Conservation (phyloP, 2,888 invertebrate genomes). For the Leptinotarsa haldemani region DNA sequence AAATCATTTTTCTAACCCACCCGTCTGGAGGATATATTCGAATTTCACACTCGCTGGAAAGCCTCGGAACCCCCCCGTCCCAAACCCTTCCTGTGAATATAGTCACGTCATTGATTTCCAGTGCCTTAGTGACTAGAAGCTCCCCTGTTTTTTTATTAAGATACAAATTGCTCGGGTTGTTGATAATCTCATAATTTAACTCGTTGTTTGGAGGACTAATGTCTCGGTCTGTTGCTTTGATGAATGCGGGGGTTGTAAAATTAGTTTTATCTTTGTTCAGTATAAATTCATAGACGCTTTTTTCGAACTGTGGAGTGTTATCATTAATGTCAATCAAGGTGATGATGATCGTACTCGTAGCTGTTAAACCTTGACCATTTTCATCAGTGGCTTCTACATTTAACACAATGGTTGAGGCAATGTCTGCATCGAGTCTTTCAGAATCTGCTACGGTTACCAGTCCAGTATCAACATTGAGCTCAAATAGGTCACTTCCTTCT, state of each 20-base stretch:
- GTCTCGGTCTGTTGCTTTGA: conserved; percentile 87
- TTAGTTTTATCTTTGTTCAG: conserved; percentile 78
- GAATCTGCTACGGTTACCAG: conserved; percentile 82
- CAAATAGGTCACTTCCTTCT: conserved; percentile 81
- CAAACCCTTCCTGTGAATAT: conserved; percentile 82
- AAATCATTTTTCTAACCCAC: conserved; percentile 80
- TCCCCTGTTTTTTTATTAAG: conserved; percentile 82
- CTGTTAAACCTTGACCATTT: conserved; percentile 82
- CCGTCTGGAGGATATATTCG: conserved; percentile 83
- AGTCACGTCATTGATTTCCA: conserved; percentile 65
- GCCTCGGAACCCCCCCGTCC: conserved; percentile 85
- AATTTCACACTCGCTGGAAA: conserved; percentile 78
- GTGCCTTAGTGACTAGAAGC: conserved; percentile 71
- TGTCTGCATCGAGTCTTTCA: conserved; percentile 85
- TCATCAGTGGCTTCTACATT: conserved; percentile 90
- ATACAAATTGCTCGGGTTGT: conserved; percentile 78
- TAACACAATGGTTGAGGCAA: conserved; percentile 80
- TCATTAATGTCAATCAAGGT: conserved; percentile 73
- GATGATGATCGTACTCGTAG: conserved; percentile 79
- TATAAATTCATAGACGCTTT: conserved; percentile 82
- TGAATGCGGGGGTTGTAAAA: conserved; percentile 77
- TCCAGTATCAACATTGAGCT: conserved; percentile 82
- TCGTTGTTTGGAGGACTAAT: conserved; percentile 87
- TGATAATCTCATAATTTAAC: conserved; percentile 85
- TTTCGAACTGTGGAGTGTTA: conserved; percentile 80